phyloP scores from a whole-genome alignment of 2,888 invertebrate species.

The Watsonalla cultraria region DNA sequence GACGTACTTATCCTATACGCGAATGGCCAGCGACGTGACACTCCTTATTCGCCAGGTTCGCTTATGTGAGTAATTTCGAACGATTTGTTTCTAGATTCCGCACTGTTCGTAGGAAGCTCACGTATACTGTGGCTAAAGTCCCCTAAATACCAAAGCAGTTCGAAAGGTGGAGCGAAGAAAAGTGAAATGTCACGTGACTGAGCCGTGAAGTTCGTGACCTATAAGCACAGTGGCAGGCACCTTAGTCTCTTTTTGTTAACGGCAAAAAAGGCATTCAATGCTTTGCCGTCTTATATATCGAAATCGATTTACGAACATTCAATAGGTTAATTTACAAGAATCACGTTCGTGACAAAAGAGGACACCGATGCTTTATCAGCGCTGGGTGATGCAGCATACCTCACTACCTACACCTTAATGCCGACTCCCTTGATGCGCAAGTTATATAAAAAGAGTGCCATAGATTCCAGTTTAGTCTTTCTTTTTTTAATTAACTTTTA shows the following conservation, averaged over 20 bases:
- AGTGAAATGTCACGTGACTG: slow-evolving; percentile 22
- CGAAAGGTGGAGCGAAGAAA: not conserved
- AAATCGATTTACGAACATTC: slow-evolving; percentile 7
- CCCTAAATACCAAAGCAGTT: not conserved
- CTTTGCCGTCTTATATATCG: slow-evolving; percentile 3
- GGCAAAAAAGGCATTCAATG: slow-evolving; percentile 15
- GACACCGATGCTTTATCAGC: not conserved
- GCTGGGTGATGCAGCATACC: not conserved
- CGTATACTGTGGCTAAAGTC: not conserved
- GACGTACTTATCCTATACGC: too few relatives aligned
- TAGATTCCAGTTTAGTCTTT: too few relatives aligned
- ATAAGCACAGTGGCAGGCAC: slow-evolving; percentile 47
- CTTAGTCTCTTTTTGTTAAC: slow-evolving; percentile 38
- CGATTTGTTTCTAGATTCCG: too few relatives aligned
- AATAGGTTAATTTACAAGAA: not conserved
- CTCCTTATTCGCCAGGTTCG: too few relatives aligned
- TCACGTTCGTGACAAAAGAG: not conserved
- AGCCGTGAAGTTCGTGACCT: slow-evolving; percentile 51
- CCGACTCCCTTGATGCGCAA: too few relatives aligned
- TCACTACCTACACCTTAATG: too few relatives aligned
- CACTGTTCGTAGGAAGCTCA: too few relatives aligned
- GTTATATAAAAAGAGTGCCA: too few relatives aligned
- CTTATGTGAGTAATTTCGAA: too few relatives aligned
- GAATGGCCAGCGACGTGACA: too few relatives aligned
- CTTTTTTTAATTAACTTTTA: too few relatives aligned